A percentile compares a stretch with the other conserved stretches of the same genome.
These are phyloP conservation scores for Protobothrops flavoviridis DNA, from an alignment of 2,113 vertebrate species.

Conservation along the genomic window DNA sequence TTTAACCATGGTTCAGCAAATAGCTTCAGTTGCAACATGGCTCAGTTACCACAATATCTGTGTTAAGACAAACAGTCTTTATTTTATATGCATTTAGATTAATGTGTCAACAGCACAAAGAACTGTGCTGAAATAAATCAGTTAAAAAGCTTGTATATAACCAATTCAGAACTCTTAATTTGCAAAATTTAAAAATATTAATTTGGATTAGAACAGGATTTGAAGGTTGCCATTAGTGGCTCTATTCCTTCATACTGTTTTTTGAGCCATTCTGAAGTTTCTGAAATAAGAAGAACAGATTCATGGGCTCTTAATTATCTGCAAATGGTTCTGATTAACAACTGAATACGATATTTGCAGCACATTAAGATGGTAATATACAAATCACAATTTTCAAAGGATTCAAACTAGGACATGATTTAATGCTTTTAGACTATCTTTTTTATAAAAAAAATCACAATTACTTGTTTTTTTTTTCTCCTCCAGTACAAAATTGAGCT, in stretches of 20 bases:
- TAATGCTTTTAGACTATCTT: background rate
- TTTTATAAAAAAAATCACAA: background rate
- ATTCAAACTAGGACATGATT: background rate
- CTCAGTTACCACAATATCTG: background rate
- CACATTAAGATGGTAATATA: background rate
- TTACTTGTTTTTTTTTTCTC: background rate
- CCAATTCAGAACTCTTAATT: background rate
- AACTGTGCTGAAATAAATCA: background rate
- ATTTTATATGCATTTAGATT: background rate
- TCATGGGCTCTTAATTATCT: constrained; percentile 21
- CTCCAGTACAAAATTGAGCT: background rate
- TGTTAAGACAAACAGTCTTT: background rate
- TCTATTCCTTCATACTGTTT: constrained; percentile 29
- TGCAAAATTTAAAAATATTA: constrained; percentile 7
- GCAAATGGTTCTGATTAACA: constrained; percentile 51
- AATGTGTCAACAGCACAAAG: background rate
- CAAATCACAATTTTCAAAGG: background rate
- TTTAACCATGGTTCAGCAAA: background rate
- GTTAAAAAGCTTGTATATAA: background rate
- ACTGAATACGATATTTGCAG: constrained; percentile 38
- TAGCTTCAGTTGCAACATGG: background rate
- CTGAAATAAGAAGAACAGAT: constrained; percentile 40
- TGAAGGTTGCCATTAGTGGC: background rate
- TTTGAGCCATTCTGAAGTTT: constrained; percentile 34
- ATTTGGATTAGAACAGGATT: background rate